Percentiles rank a stretch among this genome's conserved stretches.
Conservation (phyloP, 2,113 vertebrate genomes). For the Callocephalon fimbriatum region DNA sequence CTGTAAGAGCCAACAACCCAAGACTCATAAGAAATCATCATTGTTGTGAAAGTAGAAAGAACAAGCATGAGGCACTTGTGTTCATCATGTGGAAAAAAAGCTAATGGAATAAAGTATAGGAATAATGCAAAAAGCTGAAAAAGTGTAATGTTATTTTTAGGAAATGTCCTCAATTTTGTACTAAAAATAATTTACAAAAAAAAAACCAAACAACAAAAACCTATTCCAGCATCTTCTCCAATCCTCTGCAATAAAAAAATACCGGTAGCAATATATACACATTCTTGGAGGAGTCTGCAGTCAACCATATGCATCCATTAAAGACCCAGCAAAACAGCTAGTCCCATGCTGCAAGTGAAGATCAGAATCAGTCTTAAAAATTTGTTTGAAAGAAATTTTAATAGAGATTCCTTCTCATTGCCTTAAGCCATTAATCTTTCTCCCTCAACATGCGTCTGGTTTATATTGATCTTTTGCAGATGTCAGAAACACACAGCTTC, state of each 20-base stretch:
- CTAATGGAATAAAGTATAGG: background rate
- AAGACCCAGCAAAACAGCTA: background rate
- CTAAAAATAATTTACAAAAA: background rate
- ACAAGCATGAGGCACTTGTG: background rate
- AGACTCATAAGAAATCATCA: background rate
- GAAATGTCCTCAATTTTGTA: background rate
- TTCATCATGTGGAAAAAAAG: background rate
- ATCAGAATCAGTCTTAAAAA: background rate
- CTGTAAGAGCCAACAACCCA: background rate
- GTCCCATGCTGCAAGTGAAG: background rate
- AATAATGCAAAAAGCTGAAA: background rate
- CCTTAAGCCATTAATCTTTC: background rate
- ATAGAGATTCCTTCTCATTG: background rate
- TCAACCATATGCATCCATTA: background rate
- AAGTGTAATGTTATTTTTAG: background rate
- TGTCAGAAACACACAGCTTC: background rate
- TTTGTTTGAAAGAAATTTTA: background rate
- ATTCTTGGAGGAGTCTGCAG: background rate
- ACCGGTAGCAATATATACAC: background rate
- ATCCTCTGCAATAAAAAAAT: background rate
- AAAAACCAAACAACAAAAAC: background rate
- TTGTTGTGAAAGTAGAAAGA: background rate
- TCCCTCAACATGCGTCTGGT: background rate
- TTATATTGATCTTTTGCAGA: background rate
- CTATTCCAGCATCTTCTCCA: background rate